These are phyloP conservation scores for Rhinichthys osculus DNA, from an alignment of 2,797 vertebrate species.

Conservation along the genomic window DNA sequence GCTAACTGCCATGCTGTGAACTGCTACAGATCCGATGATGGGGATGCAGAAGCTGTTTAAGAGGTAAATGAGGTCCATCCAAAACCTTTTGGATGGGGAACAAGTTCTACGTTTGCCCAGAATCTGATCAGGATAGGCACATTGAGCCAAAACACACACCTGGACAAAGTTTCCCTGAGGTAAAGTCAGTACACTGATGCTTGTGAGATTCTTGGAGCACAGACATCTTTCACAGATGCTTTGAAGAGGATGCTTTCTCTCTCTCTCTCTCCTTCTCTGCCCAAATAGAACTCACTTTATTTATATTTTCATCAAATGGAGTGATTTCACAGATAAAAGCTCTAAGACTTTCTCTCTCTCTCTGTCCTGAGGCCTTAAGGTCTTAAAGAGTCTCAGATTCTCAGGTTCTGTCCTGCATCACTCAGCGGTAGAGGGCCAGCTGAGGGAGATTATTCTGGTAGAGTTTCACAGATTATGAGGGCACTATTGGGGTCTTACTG, in stretches of 20 bases:
- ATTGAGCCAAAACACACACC: conserved; percentile 23
- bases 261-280: not conserved
- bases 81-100: conserved; percentile 41
- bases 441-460: conserved; percentile 82
- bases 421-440: conserved; percentile 69
- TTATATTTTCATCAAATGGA: conserved; percentile 55
- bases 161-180: conserved; percentile 30
- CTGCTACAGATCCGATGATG: conserved; percentile 27
- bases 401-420: conserved; percentile 79
- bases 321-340: conserved; percentile 59
- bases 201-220: conserved; percentile 48
- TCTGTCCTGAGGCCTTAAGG: conserved; percentile 34
- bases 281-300: conserved; percentile 48
- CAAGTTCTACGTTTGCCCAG: conserved; percentile 20
- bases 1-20: conserved; percentile 34
- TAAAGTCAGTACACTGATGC: conserved; percentile 34
- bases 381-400: conserved; percentile 61
- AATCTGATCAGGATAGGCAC: conserved; percentile 20
- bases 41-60: conserved; percentile 20
- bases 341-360: conserved; percentile 45
- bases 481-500: conserved; percentile 56
- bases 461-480: conserved; percentile 82
- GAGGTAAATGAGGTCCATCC: conserved; percentile 50
- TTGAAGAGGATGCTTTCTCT: conserved; percentile 11
- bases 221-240: conserved; percentile 13